Conservation (phyloP, 2,888 invertebrate species). For the Agrotis exclamationis region DNA sequence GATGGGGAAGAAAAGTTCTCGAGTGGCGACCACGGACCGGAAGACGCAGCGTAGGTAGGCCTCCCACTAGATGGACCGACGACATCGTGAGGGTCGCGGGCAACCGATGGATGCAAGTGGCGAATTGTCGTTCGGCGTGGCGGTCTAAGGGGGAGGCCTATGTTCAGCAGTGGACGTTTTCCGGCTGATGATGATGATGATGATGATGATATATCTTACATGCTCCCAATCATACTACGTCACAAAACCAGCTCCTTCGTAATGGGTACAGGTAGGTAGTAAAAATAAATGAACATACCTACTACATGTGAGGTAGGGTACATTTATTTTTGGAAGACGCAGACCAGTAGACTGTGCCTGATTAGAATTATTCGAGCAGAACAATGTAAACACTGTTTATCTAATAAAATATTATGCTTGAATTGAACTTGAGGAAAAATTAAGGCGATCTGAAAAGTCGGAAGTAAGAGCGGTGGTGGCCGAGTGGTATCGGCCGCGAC, state of each 20-base stretch:
- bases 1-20: no score
- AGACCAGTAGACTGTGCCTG: slow-evolving; percentile 14
- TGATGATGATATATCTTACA: slow-evolving; percentile 4
- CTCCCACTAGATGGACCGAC: no score
- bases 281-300: slow-evolving; percentile 8
- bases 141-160: no score
- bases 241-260: not conserved
- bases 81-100: no score
- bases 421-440: not conserved
- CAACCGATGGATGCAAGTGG: no score
- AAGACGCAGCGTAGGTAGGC: no score
- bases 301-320: not conserved
- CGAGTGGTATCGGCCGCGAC: no score
- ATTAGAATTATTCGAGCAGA: not conserved
- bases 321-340: slow-evolving; percentile 32
- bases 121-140: no score
- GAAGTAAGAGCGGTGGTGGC: no score
- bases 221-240: not conserved
- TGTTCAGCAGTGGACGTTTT: no score
- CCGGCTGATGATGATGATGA: no score
- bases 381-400: slow-evolving; percentile 14
- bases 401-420: not conserved
- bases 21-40: no score
- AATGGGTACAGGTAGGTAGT: not conserved
- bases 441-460: not conserved